Base-by-base conservation (phyloP, 2,888 invertebrate species). In the Camptogramma bilineatum region DNA sequence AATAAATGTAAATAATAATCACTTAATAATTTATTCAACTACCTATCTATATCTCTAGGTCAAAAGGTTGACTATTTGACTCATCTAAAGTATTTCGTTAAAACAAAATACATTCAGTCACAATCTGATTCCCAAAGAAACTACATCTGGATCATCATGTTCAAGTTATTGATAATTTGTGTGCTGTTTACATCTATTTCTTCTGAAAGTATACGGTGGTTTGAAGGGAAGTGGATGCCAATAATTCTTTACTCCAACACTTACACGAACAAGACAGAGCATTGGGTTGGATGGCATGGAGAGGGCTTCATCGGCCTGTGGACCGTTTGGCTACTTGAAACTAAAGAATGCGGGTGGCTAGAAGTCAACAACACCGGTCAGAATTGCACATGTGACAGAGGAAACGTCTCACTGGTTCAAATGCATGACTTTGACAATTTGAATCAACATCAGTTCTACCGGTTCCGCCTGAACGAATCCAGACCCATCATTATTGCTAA, bases 261-360 rank as follows among this genome's bases (percentile, higher is more conserved):
- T 0, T 42, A 21, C 13, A 50, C 39, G 0, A 57, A 57, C 39
- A 57, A 50, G 13, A 50, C 57, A n/a, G 50, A 47, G 18, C 21
- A 57, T 5, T 50, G 50, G 50, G 31, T 57, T 7, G 39, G 39
- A 13, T 57, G 57, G 57, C 50, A 19, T 21, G 48, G 44, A 9
- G 1, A 39, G 0, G 57, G 50, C 10, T 50, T 19, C 18, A 42
- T 50, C 8, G 42, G 39, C 18, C 9, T 50, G 31, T 57, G 57
- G 57, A 57, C 57, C 7, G 57, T 50, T 2, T 50, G 57, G 57
- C 31, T 57, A 3, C 50, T 57, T 16, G 57, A 50, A 48, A 21
- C 17, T 0, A 16, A 34, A 24, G 50, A 50, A 5, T 57, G 57
- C 13, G 57, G 57, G 17, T 57, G 57, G 57, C 39, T 57, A 19